Percentiles rank a stretch among this genome's conserved stretches.
phyloP scores from a whole-genome alignment of 2,888 invertebrate genomes.

The Xanthorhoe spadicearia region DNA sequence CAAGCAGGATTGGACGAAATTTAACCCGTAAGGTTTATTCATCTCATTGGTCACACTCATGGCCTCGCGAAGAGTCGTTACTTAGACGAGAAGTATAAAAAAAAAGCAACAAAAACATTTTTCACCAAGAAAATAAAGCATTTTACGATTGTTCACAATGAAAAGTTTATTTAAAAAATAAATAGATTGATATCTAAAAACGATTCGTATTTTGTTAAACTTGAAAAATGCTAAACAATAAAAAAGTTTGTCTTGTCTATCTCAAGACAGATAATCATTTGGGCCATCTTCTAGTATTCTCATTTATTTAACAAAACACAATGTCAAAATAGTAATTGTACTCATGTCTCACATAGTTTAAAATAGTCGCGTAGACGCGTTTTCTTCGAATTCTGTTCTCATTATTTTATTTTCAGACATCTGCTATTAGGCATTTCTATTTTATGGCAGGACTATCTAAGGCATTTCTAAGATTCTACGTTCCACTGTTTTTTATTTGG shows the following conservation, averaged over 20 bases:
- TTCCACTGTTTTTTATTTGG: too few species aligned
- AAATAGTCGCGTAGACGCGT: constrained; percentile 22
- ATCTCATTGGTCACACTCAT: too few species aligned
- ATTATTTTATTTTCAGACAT: constrained; percentile 10
- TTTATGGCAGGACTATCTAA: background rate
- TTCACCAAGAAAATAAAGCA: too few species aligned
- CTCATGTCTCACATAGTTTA: constrained; percentile 17
- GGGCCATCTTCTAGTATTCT: constrained; percentile 26
- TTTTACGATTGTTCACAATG: too few species aligned
- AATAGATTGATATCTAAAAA: background rate
- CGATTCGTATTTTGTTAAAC: too few species aligned
- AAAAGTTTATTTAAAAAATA: too few species aligned
- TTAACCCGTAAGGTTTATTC: too few species aligned
- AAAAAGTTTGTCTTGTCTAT: background rate
- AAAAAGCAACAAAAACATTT: too few species aligned
- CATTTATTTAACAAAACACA: constrained; percentile 15
- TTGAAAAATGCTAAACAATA: background rate
- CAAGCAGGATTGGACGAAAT: too few species aligned
- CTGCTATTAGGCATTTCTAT: background rate
- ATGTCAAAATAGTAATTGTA: constrained; percentile 26
- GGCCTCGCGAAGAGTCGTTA: too few species aligned
- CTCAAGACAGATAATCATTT: constrained; percentile 8
- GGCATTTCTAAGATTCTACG: too few species aligned
- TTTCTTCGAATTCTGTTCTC: constrained; percentile 18
- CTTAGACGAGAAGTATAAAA: too few species aligned